phyloP scores from a whole-genome alignment of 2,797 vertebrate species.

The Spheniscus humboldti region DNA sequence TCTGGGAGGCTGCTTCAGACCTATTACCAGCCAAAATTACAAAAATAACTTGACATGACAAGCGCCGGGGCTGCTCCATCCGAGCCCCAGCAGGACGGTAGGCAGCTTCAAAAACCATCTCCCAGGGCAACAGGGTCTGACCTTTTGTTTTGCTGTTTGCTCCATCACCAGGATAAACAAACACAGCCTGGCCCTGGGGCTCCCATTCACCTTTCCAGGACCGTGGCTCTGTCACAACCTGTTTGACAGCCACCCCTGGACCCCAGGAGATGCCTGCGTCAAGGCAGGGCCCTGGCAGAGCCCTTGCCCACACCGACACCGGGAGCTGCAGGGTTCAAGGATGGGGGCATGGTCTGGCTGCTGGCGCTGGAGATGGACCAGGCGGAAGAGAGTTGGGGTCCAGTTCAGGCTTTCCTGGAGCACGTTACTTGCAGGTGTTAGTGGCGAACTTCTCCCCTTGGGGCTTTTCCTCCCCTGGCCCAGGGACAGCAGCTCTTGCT shows the following conservation, averaged over 20 bases:
- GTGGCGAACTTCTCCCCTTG: background rate
- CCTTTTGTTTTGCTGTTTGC: constrained; percentile 54
- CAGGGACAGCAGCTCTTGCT: background rate
- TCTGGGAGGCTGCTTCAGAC: background rate
- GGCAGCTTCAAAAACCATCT: constrained; percentile 61
- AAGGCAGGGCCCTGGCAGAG: background rate
- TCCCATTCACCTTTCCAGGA: constrained; percentile 57
- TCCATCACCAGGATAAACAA: constrained; percentile 58
- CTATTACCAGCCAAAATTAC: background rate
- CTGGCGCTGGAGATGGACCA: background rate
- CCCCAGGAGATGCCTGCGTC: background rate
- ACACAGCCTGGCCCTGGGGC: constrained; percentile 50
- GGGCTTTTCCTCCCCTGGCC: background rate
- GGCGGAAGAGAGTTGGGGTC: background rate
- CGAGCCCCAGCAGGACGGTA: background rate
- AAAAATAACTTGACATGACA: constrained; percentile 44
- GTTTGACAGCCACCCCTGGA: constrained; percentile 15
- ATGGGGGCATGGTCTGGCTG: background rate
- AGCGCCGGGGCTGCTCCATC: background rate
- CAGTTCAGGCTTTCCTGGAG: background rate
- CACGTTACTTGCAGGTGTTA: background rate
- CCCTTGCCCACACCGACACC: background rate
- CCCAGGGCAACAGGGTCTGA: constrained; percentile 64
- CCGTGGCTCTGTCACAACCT: constrained; percentile 52
- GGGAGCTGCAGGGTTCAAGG: background rate